phyloP scores from a whole-genome alignment of 2,797 vertebrate genomes.

The Luscinia luscinia region DNA sequence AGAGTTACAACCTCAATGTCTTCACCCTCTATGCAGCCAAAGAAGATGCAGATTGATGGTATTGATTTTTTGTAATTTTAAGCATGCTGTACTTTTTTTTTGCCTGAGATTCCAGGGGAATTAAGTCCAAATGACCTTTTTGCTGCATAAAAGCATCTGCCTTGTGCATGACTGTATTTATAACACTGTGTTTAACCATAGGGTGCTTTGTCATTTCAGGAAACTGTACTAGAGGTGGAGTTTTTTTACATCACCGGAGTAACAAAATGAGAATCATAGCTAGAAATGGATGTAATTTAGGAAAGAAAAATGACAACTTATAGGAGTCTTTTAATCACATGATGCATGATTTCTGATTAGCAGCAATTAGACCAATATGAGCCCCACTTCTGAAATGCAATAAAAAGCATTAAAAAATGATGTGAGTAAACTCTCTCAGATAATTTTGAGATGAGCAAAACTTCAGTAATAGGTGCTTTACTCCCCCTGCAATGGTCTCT shows the following conservation, averaged over 20 bases:
- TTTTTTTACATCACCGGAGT: background rate
- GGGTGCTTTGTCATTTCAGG: slow-evolving; percentile 24
- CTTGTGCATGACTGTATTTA: slow-evolving; percentile 62
- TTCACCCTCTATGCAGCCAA: slow-evolving; percentile 92
- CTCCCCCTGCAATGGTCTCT: accelerated
- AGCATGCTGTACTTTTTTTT: slow-evolving; percentile 42
- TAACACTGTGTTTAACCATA: slow-evolving; percentile 54
- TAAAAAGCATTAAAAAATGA: background rate
- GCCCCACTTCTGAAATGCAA: background rate
- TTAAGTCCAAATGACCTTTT: slow-evolving; percentile 12
- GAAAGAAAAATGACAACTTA: background rate
- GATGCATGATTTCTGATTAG: background rate
- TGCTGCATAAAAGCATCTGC: slow-evolving; percentile 45
- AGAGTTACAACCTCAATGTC: slow-evolving; percentile 88
- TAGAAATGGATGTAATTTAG: background rate
- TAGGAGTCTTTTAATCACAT: background rate
- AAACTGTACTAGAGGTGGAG: background rate
- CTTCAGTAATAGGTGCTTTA: background rate
- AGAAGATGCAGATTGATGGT: slow-evolving; percentile 97
- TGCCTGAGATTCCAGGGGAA: slow-evolving; percentile 18
- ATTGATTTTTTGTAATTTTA: slow-evolving; percentile 57
- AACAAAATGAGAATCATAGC: background rate
- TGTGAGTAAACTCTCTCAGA: background rate
- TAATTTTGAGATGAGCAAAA: background rate
- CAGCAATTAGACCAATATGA: background rate